phyloP scores from a whole-genome alignment of 2,113 vertebrate genomes.

The Heterocephalus glaber region DNA sequence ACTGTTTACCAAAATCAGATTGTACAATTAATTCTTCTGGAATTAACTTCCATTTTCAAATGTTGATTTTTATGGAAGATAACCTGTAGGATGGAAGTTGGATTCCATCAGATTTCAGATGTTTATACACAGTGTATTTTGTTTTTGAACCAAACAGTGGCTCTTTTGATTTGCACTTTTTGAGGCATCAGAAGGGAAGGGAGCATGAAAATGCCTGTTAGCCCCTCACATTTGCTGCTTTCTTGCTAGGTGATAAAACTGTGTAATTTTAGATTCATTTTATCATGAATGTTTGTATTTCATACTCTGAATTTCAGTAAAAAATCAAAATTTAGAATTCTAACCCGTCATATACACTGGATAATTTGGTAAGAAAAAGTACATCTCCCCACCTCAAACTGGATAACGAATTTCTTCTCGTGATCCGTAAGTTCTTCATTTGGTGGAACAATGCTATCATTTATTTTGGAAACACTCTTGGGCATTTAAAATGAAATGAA shows the following conservation, averaged over 20 bases:
- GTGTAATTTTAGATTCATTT: conserved; percentile 79
- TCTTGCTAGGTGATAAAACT: conserved; percentile 68
- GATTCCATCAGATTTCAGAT: conserved; percentile 78
- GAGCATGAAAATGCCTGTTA: conserved; percentile 71
- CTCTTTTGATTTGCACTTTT: conserved; percentile 86
- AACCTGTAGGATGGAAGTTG: conserved; percentile 73
- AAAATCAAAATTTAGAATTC: conserved; percentile 78
- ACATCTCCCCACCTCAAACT: conserved; percentile 77
- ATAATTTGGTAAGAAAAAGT: conserved; percentile 83
- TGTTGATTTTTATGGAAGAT: conserved; percentile 81
- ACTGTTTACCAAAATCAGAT: conserved; percentile 99
- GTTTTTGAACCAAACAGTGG: conserved; percentile 87
- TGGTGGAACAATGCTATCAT: conserved; percentile 61
- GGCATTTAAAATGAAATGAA: conserved; percentile 77
- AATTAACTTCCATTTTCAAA: conserved; percentile 93
- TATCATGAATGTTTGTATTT: conserved; percentile 81
- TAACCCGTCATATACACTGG: conserved; percentile 88
- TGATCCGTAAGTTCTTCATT: conserved; percentile 64
- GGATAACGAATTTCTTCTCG: conserved; percentile 79
- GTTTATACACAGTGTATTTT: conserved; percentile 72
- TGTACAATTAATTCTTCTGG: conserved; percentile 96
- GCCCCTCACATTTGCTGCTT: conserved; percentile 80
- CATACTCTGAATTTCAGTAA: conserved; percentile 79
- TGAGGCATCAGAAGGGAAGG: conserved; percentile 70
- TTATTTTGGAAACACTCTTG: conserved; percentile 67